These are phyloP conservation scores for Rhinolophus ferrumequinum DNA, from an alignment of 2,113 vertebrate genomes.

Conservation along the genomic window DNA sequence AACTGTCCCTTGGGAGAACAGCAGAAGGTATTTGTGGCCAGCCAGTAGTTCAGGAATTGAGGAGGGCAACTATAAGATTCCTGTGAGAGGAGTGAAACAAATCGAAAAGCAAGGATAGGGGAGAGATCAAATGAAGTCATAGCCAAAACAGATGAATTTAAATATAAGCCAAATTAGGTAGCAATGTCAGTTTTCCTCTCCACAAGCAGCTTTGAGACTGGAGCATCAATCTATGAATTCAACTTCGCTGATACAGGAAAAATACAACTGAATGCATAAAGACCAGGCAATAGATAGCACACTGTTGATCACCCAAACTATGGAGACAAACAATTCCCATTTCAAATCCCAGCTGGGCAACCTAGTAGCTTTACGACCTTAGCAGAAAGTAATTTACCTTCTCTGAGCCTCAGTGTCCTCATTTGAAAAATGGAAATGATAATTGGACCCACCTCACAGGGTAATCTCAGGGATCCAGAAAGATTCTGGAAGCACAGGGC, in stretches of 20 bases:
- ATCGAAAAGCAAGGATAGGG: background rate
- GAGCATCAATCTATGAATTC: background rate
- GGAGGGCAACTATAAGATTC: background rate
- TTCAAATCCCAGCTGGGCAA: background rate
- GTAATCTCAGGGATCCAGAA: background rate
- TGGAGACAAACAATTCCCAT: background rate
- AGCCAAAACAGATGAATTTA: background rate
- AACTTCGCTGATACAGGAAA: background rate
- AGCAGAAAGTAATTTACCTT: background rate
- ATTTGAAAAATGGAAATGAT: background rate
- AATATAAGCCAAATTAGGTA: background rate
- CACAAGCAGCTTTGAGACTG: background rate
- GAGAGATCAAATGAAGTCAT: background rate
- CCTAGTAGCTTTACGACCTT: background rate
- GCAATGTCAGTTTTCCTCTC: background rate
- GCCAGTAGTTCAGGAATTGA: background rate
- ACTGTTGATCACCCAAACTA: background rate
- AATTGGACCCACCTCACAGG: background rate
- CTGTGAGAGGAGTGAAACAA: background rate
- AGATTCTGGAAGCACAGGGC: constrained; percentile 5
- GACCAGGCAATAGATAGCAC: fast-evolving
- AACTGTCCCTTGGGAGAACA: background rate
- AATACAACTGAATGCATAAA: background rate
- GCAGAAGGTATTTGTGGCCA: background rate
- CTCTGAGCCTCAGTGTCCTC: background rate